These are phyloP conservation scores for Oreochromis aureus DNA, from an alignment of 2,113 vertebrate species.

Conservation along the genomic window DNA sequence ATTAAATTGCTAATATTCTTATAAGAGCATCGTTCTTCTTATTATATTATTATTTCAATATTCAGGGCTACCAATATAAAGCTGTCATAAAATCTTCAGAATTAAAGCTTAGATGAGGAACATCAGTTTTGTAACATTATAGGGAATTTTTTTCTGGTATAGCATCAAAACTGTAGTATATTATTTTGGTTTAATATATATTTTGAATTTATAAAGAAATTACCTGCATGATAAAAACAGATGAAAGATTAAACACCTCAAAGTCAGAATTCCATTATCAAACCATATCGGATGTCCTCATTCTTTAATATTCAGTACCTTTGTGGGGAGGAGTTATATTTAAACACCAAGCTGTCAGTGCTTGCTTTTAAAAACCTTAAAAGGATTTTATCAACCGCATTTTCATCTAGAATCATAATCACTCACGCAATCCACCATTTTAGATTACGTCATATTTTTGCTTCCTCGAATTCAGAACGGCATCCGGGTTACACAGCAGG, in stretches of 20 bases:
- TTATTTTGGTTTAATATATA: background rate
- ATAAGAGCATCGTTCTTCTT: background rate
- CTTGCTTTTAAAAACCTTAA: background rate
- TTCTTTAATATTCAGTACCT: background rate
- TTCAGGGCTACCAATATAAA: background rate
- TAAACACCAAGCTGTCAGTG: background rate
- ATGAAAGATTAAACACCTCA: background rate
- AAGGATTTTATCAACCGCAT: background rate
- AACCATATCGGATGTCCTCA: too few species aligned
- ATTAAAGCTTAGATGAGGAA: background rate
- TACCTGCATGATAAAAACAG: background rate
- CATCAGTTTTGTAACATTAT: background rate
- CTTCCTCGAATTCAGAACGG: background rate
- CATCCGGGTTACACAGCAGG: conserved; percentile 61
- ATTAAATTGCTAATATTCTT: background rate
- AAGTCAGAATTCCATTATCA: background rate
- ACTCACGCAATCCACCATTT: background rate
- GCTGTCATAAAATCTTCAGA: background rate
- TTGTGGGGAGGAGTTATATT: background rate
- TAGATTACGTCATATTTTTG: background rate
- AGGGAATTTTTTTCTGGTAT: background rate
- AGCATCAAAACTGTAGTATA: background rate
- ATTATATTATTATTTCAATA: background rate
- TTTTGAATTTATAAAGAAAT: background rate
- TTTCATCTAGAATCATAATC: background rate